phyloP scores from a whole-genome alignment of 2,113 vertebrate genomes.

The Takifugu flavidus region DNA sequence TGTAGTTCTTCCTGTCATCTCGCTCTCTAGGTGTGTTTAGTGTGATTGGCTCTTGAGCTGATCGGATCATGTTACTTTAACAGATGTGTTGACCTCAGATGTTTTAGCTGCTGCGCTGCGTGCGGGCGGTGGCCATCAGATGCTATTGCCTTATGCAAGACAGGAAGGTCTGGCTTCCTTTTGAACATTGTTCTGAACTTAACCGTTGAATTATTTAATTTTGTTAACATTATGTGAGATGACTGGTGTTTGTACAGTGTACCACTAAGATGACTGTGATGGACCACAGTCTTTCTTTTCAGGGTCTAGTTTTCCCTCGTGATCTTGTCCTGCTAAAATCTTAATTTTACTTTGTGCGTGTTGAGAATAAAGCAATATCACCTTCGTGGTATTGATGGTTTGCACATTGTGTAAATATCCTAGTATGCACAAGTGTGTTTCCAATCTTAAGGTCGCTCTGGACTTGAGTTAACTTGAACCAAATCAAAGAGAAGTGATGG shows the following conservation, averaged over 20 bases:
- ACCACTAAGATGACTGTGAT: conserved; percentile 40
- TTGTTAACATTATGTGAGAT: conserved; percentile 42
- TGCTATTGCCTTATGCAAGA: conserved; percentile 76
- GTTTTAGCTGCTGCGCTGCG: conserved; percentile 50
- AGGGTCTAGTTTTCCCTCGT: conserved; percentile 45
- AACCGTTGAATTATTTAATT: conserved; percentile 74
- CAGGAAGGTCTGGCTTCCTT: conserved; percentile 59
- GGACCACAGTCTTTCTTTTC: conserved; percentile 36
- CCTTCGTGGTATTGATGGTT: conserved; percentile 63
- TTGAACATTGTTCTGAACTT: conserved; percentile 63
- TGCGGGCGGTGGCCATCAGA: conserved; percentile 54
- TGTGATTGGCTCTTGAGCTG: conserved; percentile 10
- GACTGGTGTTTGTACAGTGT: conserved; percentile 42
- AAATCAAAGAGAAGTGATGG: conserved; percentile 46
- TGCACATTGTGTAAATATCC: conserved; percentile 79
- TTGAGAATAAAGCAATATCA: conserved; percentile 49
- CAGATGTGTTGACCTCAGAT: conserved; percentile 62
- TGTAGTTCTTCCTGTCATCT: conserved; percentile 50
- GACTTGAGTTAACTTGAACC: conserved; percentile 50
- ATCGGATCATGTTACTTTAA: conserved; percentile 55
- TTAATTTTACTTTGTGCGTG: conserved; percentile 28
- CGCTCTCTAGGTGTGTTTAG: conserved; percentile 48
- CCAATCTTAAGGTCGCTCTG: conserved; percentile 56
- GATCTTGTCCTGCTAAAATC: conserved; percentile 40
- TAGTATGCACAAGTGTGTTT: conserved; percentile 61